Percentiles rank a stretch among this genome's conserved stretches.
Evolutionary conservation across 2,888 invertebrate species (phyloP).

Genomic region (Lymantria monacha): DNA sequence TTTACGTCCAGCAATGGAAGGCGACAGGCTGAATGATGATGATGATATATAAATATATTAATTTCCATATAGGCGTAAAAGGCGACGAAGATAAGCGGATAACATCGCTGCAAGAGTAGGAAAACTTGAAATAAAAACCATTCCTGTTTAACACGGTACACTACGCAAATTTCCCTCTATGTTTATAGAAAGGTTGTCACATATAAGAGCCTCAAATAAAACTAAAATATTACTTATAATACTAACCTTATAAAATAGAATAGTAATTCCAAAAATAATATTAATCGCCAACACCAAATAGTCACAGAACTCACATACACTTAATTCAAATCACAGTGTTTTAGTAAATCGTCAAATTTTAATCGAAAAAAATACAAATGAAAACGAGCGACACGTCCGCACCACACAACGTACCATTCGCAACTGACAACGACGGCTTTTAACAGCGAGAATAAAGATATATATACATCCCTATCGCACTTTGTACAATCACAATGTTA

Average conservation of each 20-base stretch:
- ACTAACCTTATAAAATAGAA: slow-evolving; percentile 3
- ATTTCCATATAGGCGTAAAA: too few relatives aligned
- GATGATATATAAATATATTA: too few relatives aligned
- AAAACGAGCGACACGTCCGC: slow-evolving; percentile 14
- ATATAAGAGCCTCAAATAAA: too few relatives aligned
- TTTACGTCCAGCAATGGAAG: too few relatives aligned
- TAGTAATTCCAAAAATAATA: slow-evolving; percentile 3
- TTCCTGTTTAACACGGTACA: too few relatives aligned
- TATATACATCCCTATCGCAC: slow-evolving; percentile 41
- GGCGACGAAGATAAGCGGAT: too few relatives aligned
- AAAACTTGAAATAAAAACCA: too few relatives aligned
- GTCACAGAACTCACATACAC: slow-evolving; percentile 20
- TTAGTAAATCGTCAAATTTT: slow-evolving; percentile 12
- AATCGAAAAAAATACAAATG: slow-evolving; percentile 13
- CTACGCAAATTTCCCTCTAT: too few relatives aligned
- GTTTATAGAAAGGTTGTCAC: too few relatives aligned
- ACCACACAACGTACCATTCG: slow-evolving; percentile 20
- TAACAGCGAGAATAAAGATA: slow-evolving; percentile 44
- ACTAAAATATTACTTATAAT: neutral
- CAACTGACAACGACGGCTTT: slow-evolving; percentile 44
- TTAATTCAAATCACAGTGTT: slow-evolving; percentile 2
- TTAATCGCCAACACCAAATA: neutral
- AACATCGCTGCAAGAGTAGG: too few relatives aligned
- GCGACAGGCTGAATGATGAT: too few relatives aligned
- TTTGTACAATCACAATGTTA: slow-evolving; percentile 4